Evolutionary conservation across 1,140 invertebrate species (phyloP).

Genomic region (Nephotettix cincticeps): DNA sequence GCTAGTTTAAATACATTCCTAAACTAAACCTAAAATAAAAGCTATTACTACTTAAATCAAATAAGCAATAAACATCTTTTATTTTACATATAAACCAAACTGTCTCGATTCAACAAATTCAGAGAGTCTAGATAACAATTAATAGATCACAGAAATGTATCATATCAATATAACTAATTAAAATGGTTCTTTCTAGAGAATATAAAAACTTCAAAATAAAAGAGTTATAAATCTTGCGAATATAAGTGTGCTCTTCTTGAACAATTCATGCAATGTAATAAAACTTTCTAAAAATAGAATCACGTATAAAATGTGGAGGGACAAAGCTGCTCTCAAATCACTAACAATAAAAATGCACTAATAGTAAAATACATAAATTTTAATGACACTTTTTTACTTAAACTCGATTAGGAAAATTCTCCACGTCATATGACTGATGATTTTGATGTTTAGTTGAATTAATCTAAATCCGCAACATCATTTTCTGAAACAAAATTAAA

Average conservation of each 20-base stretch:
- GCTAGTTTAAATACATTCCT: neutral
- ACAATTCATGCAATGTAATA: neutral
- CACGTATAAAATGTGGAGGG: neutral
- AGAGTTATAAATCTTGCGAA: neutral
- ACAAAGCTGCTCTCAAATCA: too few species aligned
- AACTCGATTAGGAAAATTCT: too few species aligned
- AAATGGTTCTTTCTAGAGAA: neutral
- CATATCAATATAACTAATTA: neutral
- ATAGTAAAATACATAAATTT: too few species aligned
- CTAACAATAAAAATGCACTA: too few species aligned
- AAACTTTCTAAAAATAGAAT: neutral
- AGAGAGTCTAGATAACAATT: conserved; percentile 10
- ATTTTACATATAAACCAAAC: neutral
- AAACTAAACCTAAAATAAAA: neutral
- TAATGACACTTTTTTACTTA: too few species aligned
- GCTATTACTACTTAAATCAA: neutral
- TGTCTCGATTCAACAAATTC: conserved; percentile 12
- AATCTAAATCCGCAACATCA: too few species aligned
- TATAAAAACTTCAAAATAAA: neutral
- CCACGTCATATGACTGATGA: too few species aligned
- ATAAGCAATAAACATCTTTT: neutral
- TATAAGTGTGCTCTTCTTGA: neutral
- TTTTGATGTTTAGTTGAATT: too few species aligned
- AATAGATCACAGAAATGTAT: conserved; percentile 5
- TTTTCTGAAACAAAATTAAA: too few species aligned